A percentile compares a stretch with the other conserved stretches of the same genome.
These are phyloP conservation scores for Cottoperca gobio DNA, from an alignment of 2,797 vertebrate species.

Conservation along the genomic window DNA sequence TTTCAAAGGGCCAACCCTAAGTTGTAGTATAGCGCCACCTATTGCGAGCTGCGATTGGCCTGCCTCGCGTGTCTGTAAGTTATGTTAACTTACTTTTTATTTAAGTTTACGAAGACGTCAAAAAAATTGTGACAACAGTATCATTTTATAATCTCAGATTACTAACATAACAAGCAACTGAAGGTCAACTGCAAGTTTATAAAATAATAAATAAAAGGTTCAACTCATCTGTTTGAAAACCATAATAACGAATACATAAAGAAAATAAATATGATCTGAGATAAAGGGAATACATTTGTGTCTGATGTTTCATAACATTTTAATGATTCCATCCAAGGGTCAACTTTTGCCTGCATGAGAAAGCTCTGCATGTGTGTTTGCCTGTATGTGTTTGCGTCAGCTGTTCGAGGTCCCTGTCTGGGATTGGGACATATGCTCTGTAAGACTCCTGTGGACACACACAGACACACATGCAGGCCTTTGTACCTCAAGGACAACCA, in stretches of 20 bases:
- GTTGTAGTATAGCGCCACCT: slow-evolving; percentile 48
- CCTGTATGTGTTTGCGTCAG: slow-evolving; percentile 41
- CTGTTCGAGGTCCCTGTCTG: slow-evolving; percentile 59
- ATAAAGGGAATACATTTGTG: neutral
- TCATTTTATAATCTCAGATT: neutral
- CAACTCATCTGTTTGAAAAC: neutral
- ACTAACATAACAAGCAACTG: neutral
- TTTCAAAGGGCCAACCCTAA: slow-evolving; percentile 31
- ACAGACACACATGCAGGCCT: slow-evolving; percentile 42
- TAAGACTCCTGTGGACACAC: slow-evolving; percentile 68
- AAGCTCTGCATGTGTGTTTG: slow-evolving; percentile 2
- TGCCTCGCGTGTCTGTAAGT: neutral
- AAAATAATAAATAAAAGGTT: neutral
- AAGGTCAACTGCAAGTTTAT: neutral
- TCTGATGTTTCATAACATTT: neutral
- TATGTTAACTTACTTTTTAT: neutral
- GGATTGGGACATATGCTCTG: slow-evolving; percentile 73
- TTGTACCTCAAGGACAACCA: slow-evolving; percentile 44
- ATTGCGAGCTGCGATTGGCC: slow-evolving; percentile 17
- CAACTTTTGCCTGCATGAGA: slow-evolving; percentile 46
- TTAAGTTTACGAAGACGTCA: neutral
- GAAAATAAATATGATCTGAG: neutral
- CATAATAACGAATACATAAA: neutral
- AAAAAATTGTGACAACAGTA: neutral
- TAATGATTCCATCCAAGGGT: slow-evolving; percentile 35